These are phyloP conservation scores for Spheniscus mendiculus DNA, from an alignment of 2,113 vertebrate genomes.

Conservation along the genomic window DNA sequence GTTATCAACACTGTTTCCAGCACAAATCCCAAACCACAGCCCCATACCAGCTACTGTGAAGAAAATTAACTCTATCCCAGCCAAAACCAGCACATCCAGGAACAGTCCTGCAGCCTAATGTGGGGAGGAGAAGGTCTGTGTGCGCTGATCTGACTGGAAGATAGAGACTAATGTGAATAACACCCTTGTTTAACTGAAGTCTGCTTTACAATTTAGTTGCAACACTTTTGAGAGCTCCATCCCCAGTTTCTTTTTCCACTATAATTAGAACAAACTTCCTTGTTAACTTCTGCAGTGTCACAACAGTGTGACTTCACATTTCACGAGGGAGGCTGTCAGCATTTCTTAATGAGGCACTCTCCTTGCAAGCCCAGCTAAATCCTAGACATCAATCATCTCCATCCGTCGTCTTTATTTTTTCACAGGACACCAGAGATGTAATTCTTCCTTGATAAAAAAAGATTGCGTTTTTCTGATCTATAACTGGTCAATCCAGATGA, in stretches of 20 bases:
- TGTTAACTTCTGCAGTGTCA: conserved; percentile 1
- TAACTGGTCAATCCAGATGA: background rate
- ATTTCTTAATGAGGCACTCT: background rate
- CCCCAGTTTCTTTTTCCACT: background rate
- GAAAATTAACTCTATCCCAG: too few relatives aligned
- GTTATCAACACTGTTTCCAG: too few relatives aligned
- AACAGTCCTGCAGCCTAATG: background rate
- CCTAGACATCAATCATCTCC: background rate
- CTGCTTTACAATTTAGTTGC: background rate
- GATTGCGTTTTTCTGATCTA: background rate
- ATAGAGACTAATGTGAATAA: background rate
- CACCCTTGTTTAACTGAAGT: background rate
- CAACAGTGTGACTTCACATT: background rate
- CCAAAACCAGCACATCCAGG: background rate
- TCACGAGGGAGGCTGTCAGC: conserved; percentile 5
- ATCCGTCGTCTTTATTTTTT: background rate
- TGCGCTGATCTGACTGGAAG: background rate
- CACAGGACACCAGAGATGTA: background rate
- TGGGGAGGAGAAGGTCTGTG: background rate
- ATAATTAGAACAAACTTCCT: conserved; percentile 14
- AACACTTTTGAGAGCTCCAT: background rate
- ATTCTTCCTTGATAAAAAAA: background rate
- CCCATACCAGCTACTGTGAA: too few relatives aligned
- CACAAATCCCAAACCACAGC: too few relatives aligned
- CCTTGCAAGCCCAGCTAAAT: background rate